These are phyloP conservation scores for Micrastur ruficollis DNA, from an alignment of 2,797 vertebrate species.

Conservation along the genomic window DNA sequence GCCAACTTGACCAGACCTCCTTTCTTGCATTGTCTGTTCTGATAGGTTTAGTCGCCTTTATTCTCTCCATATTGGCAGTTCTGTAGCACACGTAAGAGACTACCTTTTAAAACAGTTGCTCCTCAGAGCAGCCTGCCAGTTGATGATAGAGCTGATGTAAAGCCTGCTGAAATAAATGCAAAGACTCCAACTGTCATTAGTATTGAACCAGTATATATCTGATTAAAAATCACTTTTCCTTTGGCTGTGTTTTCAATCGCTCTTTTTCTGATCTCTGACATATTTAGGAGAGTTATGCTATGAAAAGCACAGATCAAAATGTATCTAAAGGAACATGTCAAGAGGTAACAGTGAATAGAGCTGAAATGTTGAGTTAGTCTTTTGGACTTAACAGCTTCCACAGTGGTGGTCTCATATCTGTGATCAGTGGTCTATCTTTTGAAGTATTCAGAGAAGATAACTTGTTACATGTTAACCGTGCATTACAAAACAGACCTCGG, in stretches of 20 bases:
- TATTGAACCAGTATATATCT: neutral
- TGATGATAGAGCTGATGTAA: neutral
- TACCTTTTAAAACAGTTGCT: neutral
- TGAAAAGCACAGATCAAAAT: neutral
- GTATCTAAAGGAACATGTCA: neutral
- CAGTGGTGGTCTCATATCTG: neutral
- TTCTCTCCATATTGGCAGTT: neutral
- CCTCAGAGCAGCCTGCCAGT: neutral
- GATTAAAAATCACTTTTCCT: neutral
- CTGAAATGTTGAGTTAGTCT: neutral
- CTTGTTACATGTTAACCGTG: neutral
- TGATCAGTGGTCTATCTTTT: neutral
- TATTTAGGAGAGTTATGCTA: neutral
- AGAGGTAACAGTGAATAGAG: neutral
- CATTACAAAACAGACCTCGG: neutral
- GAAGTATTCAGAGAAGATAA: neutral
- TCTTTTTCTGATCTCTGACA: neutral
- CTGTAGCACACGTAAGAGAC: neutral
- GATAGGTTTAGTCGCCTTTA: neutral
- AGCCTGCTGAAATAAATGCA: neutral
- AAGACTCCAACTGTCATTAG: neutral
- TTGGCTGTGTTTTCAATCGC: neutral
- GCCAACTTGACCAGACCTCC: neutral
- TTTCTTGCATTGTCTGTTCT: neutral
- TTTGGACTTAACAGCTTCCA: neutral